Evolutionary conservation across 2,797 vertebrate genomes (phyloP).

Genomic region (Acipenser ruthenus): DNA sequence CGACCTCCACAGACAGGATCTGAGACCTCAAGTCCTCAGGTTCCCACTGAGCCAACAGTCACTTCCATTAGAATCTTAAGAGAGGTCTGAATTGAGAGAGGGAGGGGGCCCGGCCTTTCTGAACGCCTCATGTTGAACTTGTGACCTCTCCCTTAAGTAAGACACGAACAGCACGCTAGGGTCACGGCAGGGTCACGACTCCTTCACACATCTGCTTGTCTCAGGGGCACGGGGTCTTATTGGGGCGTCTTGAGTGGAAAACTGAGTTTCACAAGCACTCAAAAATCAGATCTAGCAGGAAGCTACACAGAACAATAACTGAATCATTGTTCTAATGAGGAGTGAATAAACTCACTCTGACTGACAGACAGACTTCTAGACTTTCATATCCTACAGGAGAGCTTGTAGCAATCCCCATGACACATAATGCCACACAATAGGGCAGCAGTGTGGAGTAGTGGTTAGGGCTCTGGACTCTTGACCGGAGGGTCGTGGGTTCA

Average conservation of each 20-base stretch:
- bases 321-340: too few species aligned
- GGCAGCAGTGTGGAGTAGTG: too few species aligned
- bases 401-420: too few species aligned
- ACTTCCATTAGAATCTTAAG: conserved; percentile 21
- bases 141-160: conserved; percentile 39
- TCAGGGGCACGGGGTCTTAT: conserved; percentile 45
- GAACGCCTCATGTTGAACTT: conserved; percentile 36
- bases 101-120: conserved; percentile 25
- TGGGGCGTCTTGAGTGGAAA: conserved; percentile 10
- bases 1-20: too few species aligned
- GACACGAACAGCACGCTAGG: conserved; percentile 42
- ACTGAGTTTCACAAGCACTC: conserved; percentile 38
- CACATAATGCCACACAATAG: too few species aligned
- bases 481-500: too few species aligned
- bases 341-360: too few species aligned
- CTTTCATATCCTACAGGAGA: too few species aligned
- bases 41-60: conserved; percentile 10
- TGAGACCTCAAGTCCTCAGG: too few species aligned
- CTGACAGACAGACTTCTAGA: too few species aligned
- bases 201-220: conserved; percentile 53
- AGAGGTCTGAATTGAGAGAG: conserved; percentile 5
- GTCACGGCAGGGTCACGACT: conserved; percentile 45
- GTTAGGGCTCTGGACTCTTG: too few species aligned
- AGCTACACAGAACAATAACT: conserved; percentile 18
- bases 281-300: conserved; percentile 27